Evolutionary conservation across 2,797 vertebrate genomes (phyloP).

Genomic region (Microtus obscurus): DNA sequence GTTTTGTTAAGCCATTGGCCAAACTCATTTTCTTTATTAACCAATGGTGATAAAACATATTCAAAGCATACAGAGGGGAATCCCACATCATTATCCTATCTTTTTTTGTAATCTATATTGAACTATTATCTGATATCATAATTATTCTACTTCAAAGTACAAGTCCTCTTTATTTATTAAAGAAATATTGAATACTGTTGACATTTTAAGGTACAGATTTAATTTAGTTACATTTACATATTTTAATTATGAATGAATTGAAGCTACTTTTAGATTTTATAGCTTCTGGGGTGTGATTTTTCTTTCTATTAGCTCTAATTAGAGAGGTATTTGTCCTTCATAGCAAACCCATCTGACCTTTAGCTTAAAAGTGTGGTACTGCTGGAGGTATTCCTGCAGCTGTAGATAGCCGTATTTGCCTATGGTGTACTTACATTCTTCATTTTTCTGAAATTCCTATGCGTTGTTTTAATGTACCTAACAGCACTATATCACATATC

Average conservation of each 20-base stretch:
- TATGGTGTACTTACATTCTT: background rate
- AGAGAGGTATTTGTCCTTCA: background rate
- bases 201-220: background rate
- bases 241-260: slow-evolving; percentile 36
- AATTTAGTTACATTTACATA: slow-evolving; percentile 10
- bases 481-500: slow-evolving; percentile 78
- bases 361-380: background rate
- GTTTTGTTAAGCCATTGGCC: too few species aligned
- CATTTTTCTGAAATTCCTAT: slow-evolving; percentile 73
- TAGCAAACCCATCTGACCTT: slow-evolving; percentile 17
- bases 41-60: too few species aligned
- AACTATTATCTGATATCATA: background rate
- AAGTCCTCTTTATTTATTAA: background rate
- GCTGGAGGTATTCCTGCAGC: background rate
- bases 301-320: slow-evolving; percentile 42
- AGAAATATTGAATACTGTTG: background rate
- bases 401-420: background rate
- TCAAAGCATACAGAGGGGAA: too few species aligned
- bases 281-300: background rate
- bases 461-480: slow-evolving; percentile 72
- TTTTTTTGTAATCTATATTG: background rate
- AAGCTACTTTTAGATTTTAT: background rate
- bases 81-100: background rate
- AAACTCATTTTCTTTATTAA: too few species aligned
- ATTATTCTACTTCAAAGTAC: background rate